Percentiles rank a stretch among this genome's conserved stretches.
Evolutionary conservation across 2,888 invertebrate species (phyloP).

Genomic region (Vandiemenella viatica): DNA sequence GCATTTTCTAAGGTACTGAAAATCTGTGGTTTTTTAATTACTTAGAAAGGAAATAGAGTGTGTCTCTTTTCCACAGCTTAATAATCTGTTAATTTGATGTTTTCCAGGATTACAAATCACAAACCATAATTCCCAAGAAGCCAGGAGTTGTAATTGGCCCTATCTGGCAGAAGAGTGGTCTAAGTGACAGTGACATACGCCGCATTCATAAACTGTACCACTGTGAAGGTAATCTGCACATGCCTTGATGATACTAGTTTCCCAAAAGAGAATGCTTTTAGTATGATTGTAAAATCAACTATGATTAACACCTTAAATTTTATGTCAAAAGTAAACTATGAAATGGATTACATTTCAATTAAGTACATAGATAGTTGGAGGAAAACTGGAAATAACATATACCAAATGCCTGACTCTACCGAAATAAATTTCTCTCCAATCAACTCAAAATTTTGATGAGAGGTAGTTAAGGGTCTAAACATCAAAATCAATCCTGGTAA

Average conservation of each 20-base stretch:
- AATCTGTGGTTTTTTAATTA: neutral
- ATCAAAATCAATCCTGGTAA: too few species aligned
- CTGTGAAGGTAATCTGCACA: conserved; percentile 14
- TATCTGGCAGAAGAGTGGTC: conserved; percentile 22
- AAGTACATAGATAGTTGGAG: too few species aligned
- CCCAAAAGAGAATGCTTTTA: too few species aligned
- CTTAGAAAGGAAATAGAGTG: neutral
- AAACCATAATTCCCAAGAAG: conserved; percentile 20
- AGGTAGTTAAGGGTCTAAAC: too few species aligned
- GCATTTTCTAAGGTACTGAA: conserved; percentile 28
- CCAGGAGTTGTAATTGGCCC: conserved; percentile 22
- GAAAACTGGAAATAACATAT: too few species aligned
- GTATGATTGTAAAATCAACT: too few species aligned
- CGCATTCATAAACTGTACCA: conserved; percentile 20
- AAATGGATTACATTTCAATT: too few species aligned
- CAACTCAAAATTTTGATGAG: too few species aligned
- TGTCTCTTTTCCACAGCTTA: neutral
- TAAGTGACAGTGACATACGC: conserved; percentile 21
- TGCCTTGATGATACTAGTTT: neutral
- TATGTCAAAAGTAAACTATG: too few species aligned
- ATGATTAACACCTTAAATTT: too few species aligned
- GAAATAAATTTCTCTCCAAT: too few species aligned
- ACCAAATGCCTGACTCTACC: too few species aligned
- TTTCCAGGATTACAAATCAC: conserved; percentile 20
- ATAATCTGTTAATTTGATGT: neutral